Conservation (phyloP, 2,113 vertebrate genomes). For the Gobio gobio region DNA sequence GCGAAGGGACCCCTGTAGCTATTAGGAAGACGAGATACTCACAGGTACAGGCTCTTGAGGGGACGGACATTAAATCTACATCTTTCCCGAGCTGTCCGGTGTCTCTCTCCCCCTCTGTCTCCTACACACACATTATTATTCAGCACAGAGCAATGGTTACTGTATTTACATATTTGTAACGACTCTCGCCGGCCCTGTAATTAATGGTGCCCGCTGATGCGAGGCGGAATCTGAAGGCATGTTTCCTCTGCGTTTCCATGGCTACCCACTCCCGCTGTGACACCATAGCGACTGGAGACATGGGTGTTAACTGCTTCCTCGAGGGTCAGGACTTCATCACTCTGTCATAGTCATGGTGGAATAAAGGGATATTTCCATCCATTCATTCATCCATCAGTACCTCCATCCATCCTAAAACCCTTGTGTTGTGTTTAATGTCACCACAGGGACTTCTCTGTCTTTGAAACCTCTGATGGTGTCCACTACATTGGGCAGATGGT, state of each 20-base stretch:
- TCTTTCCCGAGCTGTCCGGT: not conserved
- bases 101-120: not conserved
- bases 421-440: not conserved
- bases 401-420: slow-evolving; percentile 24
- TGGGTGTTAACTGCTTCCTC: slow-evolving; percentile 39
- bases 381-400: slow-evolving; percentile 35
- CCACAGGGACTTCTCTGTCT: not conserved
- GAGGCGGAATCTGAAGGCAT: slow-evolving; percentile 9
- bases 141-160: slow-evolving; percentile 17
- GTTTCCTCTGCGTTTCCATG: slow-evolving; percentile 49
- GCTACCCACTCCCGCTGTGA: slow-evolving; percentile 31
- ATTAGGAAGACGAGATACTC: slow-evolving; percentile 24
- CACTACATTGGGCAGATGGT: not conserved
- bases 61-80: not conserved
- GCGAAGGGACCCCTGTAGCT: slow-evolving; percentile 40
- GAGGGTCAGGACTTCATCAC: slow-evolving; percentile 46
- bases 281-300: slow-evolving; percentile 41
- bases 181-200: slow-evolving; percentile 46
- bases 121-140: slow-evolving; percentile 28
- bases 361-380: slow-evolving; percentile 46
- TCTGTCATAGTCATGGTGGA: slow-evolving; percentile 47
- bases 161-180: slow-evolving; percentile 47
- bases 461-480: slow-evolving; percentile 1
- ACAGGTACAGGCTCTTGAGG: not conserved
- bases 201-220: slow-evolving; percentile 50